Percentiles rank a stretch among this genome's conserved stretches.
Evolutionary conservation across 2,888 invertebrate species (phyloP).

Genomic region (Drosophila tripunctata): DNA sequence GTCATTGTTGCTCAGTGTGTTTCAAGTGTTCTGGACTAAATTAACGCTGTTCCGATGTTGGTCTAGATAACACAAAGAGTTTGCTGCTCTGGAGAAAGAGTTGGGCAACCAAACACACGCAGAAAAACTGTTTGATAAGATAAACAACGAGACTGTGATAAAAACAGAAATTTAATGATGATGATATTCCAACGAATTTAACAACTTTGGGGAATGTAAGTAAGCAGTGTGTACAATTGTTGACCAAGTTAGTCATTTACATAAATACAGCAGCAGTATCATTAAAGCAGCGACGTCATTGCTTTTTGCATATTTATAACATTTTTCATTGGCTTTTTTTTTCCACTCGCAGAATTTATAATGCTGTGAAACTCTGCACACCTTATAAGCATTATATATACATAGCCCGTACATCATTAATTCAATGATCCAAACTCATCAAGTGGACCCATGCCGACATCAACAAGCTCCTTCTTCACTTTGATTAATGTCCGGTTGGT

Average conservation of each 20-base stretch:
- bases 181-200: background rate
- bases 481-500: constrained; percentile 44
- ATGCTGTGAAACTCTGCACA: constrained; percentile 18
- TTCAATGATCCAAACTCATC: constrained; percentile 66
- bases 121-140: background rate
- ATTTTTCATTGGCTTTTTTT: constrained; percentile 14
- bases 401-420: constrained; percentile 77
- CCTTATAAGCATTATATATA: constrained; percentile 49
- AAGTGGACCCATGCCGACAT: constrained; percentile 61
- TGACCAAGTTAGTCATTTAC: constrained; percentile 45
- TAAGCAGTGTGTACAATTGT: no score
- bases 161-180: constrained; percentile 32
- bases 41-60: constrained; percentile 27
- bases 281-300: constrained; percentile 11
- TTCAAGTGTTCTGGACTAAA: constrained; percentile 40
- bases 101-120: constrained; percentile 22
- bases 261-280: constrained; percentile 30
- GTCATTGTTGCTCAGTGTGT: constrained; percentile 56
- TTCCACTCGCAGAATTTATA: constrained; percentile 57
- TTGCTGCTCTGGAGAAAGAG: constrained; percentile 16
- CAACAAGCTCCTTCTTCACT: background rate
- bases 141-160: constrained; percentile 18
- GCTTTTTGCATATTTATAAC: constrained; percentile 54
- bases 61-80: constrained; percentile 24
- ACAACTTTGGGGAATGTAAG: no score